Evolutionary conservation across 1,140 invertebrate species (phyloP), one percentile per base, ranked within the genome.

Genomic region (Wasmannia auropunctata): DNA sequence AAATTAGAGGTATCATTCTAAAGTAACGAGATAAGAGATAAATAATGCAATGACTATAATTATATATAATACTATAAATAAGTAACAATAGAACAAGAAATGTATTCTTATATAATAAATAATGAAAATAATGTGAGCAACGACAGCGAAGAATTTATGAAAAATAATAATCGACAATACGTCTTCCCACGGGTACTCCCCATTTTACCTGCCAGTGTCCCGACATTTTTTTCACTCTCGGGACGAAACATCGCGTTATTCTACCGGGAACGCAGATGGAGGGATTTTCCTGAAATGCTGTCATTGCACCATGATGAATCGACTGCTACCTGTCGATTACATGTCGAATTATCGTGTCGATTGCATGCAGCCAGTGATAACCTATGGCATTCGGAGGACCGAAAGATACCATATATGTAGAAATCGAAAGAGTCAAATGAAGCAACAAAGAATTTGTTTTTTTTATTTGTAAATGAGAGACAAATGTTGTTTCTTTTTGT

Each of bases 291-390:
- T 34, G 80, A 84, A 84, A 67, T 31, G 31, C n/a, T 54, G 80
- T 84, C 67, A 58, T 25, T 75, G 54, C 70, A 25, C n/a, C 28
- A 46, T 58, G 62, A 84, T 80, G 63, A 80, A 54, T 28, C 77
- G 60, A 70, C 63, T 70, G 63, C 34, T 80, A 40, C 31, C 77
- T 80, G 77, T 40, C 77, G 63, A 80, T 80, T 80, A 70, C 63
- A 40, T 37, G 46, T 80, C 77, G 77, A 80, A 70, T 80, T 80
- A 80, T 80, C 46, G 49, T 70, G 46, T 70, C 77, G 34, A 63
- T 70, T 80, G 46, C 77, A 70, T 28, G 34, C 34, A 70, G 37
- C 31, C 49, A 28, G 6, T 54, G 34, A 80, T 80, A 80, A 80
- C 34, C 16, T 54, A 40, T 19, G 40, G 40, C 3, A 69, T 54